Evolutionary conservation across 64 coral and sea anemone genomes (phyloP), one percentile per base, ranked within the genome.

Genomic region (Montipora foliosa): DNA sequence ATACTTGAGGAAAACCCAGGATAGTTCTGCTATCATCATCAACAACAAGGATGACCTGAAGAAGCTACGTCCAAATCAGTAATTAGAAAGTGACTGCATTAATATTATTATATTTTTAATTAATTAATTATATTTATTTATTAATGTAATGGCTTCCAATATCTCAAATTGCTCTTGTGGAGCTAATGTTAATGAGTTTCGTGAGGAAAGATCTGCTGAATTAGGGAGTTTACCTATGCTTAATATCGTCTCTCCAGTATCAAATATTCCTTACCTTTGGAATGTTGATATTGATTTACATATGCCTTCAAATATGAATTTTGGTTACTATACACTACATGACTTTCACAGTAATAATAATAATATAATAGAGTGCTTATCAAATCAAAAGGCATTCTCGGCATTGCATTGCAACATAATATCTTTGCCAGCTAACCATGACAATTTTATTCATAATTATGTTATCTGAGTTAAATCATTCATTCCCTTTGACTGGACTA

Each of bases 311-410:
- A 17, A 66, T 66, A 66, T 17, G 61, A 91, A 55, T 73, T 82
- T 91, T 91, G 49, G 79, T 47, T 82, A 82, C 49, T 91, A 77
- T 91, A 81, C 78, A 82, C 76, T 77, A 53, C 89, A 91, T 91
- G 89, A 91, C 62, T 91, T 91, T 9, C 78, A 91, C 37, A 37
- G 37, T 37, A 37, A 8, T 76, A 50, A 24, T 24, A 24, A 37
- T 60, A 78, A 78, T 78, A 12, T 15, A 14, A 10, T 37, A 2
- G 37, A 37, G 37, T 37, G 37, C 37, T 37, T 37, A 37, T 37
- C 37, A 44, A 44, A 48, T 48, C 75, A 78, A 12, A 78, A 78
- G 22, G 46, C 75, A 78, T 91, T 67, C 47, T 90, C 76, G n/a
- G 50, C 62, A 61, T 8, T 90, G 71, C 89, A 88, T 74, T 74